These are phyloP conservation scores for Acheta domesticus DNA, from an alignment of 2,888 invertebrate genomes.

Conservation along the genomic window DNA sequence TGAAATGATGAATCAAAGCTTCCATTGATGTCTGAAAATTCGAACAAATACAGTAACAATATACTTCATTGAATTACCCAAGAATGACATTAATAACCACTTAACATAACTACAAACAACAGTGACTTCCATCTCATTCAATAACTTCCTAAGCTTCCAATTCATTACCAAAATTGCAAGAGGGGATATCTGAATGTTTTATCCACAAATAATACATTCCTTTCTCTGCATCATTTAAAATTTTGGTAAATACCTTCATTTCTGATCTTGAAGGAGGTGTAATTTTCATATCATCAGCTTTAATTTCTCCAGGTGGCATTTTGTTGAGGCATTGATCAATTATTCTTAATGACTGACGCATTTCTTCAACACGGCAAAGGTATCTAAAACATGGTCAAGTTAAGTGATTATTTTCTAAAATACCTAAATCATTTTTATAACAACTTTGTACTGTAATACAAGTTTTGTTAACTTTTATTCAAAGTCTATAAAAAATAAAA, in stretches of 20 bases:
- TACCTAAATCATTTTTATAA: too few species aligned
- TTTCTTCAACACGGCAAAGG: constrained; percentile 83
- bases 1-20: constrained; percentile 85
- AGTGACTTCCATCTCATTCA: too few species aligned
- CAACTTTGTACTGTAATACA: too few species aligned
- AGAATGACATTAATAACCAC: too few species aligned
- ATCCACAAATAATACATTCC: too few species aligned
- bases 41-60: background rate
- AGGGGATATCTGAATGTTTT: too few species aligned
- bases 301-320: constrained; percentile 94
- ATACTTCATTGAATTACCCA: background rate
- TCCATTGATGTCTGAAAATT: constrained; percentile 64
- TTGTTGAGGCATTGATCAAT: constrained; percentile 95
- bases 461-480: too few species aligned
- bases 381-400: constrained; percentile 59
- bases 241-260: constrained; percentile 74
- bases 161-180: too few species aligned
- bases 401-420: background rate
- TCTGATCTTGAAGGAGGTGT: constrained; percentile 85
- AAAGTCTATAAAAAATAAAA: too few species aligned
- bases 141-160: too few species aligned
- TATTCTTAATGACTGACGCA: constrained; percentile 93
- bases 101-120: background rate
- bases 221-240: too few species aligned
- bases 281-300: constrained; percentile 92